A percentile compares a stretch with the other conserved stretches of the same genome.
phyloP scores from a whole-genome alignment of 1,140 invertebrate species.

The Drosophila sturtevanti region DNA sequence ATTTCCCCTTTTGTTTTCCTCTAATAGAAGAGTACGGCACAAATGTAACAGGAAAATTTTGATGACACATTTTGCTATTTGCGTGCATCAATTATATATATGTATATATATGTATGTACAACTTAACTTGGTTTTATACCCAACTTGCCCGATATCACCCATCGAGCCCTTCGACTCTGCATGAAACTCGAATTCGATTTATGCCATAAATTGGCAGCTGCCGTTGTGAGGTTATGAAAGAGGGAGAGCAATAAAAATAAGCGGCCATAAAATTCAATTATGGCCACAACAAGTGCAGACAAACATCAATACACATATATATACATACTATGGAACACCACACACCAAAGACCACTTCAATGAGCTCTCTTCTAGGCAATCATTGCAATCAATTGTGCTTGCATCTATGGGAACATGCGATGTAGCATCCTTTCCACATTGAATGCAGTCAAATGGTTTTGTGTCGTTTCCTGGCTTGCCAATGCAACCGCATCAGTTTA shows the following conservation, averaged over 20 bases:
- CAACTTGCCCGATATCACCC: background rate
- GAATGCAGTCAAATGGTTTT: conserved; percentile 32
- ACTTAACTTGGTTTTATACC: conserved; percentile 9
- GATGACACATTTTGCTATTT: conserved; percentile 72
- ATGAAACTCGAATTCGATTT: conserved; percentile 56
- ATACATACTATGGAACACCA: too few species aligned
- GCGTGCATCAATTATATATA: conserved; percentile 75
- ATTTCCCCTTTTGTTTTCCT: conserved; percentile 13
- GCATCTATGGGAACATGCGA: conserved; percentile 25
- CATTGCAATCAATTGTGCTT: conserved; percentile 78
- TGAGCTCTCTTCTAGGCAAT: conserved; percentile 47
- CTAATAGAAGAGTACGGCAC: conserved; percentile 27
- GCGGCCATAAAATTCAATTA: conserved; percentile 80
- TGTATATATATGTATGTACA: conserved; percentile 30
- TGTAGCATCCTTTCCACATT: background rate
- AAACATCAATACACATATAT: conserved; percentile 40
- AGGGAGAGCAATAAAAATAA: conserved; percentile 71
- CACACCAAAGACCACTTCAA: conserved; percentile 9
- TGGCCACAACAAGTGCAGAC: conserved; percentile 76
- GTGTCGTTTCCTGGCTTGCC: conserved; percentile 35
- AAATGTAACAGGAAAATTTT: conserved; percentile 40
- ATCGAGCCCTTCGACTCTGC: conserved; percentile 16
- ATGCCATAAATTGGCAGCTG: conserved; percentile 75
- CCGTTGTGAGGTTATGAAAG: conserved; percentile 28
- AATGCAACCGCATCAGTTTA: conserved; percentile 33